Percentiles rank a stretch among this genome's conserved stretches.
Evolutionary conservation across 2,888 invertebrate species (phyloP).

Genomic region (Mylabris sibirica): DNA sequence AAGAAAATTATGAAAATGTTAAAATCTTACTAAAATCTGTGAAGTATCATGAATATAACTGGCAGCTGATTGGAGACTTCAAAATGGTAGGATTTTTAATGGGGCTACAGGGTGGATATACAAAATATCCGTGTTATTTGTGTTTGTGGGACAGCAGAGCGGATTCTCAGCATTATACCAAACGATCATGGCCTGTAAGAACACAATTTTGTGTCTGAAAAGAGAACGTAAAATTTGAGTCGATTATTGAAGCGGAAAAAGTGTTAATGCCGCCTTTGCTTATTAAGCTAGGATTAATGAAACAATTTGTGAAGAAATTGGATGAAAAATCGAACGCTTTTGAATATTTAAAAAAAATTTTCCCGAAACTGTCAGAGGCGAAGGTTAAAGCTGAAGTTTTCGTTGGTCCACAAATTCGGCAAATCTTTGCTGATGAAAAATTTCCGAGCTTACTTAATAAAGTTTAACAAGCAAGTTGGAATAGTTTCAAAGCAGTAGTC

Average conservation of each 20-base stretch:
- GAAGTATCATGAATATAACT: conserved; percentile 46
- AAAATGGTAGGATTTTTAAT: conserved; percentile 47
- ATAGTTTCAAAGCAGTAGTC: conserved; percentile 11
- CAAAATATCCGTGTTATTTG: conserved; percentile 42
- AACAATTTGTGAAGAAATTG: conserved; percentile 32
- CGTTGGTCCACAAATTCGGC: conserved; percentile 25
- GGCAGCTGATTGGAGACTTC: conserved; percentile 46
- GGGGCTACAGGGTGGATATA: conserved; percentile 42
- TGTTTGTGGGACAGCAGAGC: conserved; percentile 45
- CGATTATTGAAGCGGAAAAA: conserved; percentile 30
- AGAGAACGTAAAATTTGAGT: too few relatives aligned
- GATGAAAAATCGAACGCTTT: background rate
- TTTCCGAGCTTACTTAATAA: conserved; percentile 3
- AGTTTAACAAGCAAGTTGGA: conserved; percentile 17
- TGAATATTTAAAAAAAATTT: background rate
- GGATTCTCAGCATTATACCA: conserved; percentile 33
- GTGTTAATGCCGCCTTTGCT: conserved; percentile 42
- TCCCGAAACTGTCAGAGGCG: conserved; percentile 22
- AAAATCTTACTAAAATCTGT: conserved; percentile 38
- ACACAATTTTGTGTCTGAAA: conserved; percentile 17
- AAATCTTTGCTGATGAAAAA: conserved; percentile 18
- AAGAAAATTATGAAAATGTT: conserved; percentile 47
- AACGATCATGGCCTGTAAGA: conserved; percentile 32
- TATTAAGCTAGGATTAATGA: conserved; percentile 43
- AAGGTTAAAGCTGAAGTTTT: conserved; percentile 31